A percentile compares a stretch with the other conserved stretches of the same genome.
Conservation (phyloP, 1,140 invertebrate species). For the Orussus abietinus region DNA sequence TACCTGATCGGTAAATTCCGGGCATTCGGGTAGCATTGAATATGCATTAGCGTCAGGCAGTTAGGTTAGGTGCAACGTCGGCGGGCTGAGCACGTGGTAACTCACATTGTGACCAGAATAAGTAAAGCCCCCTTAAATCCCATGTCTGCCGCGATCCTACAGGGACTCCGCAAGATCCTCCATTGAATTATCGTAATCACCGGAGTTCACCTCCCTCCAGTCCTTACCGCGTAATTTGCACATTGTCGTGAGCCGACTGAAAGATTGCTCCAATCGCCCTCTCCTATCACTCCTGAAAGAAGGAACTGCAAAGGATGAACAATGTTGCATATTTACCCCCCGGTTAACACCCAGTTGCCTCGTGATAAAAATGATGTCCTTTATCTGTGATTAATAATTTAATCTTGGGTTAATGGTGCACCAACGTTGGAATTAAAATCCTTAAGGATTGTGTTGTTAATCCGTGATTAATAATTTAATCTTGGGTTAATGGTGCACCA, state of each 20-base stretch:
- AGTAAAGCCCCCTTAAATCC: constrained; percentile 37
- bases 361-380: too few relatives aligned
- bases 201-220: constrained; percentile 19
- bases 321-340: too few relatives aligned
- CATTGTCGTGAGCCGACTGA: constrained; percentile 24
- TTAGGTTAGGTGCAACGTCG: constrained; percentile 29
- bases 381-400: too few relatives aligned
- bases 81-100: constrained; percentile 31
- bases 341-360: too few relatives aligned
- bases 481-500: too few relatives aligned
- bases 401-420: too few relatives aligned
- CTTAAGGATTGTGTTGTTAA: too few relatives aligned
- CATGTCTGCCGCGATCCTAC: constrained; percentile 13
- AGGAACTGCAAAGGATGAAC: too few relatives aligned
- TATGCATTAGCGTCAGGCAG: constrained; percentile 43
- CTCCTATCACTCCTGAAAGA: too few relatives aligned
- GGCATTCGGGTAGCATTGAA: constrained; percentile 42
- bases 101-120: constrained; percentile 44
- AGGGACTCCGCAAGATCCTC: constrained; percentile 24
- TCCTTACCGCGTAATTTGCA: constrained; percentile 26
- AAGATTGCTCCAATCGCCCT: constrained; percentile 15
- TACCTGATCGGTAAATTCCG: constrained; percentile 25
- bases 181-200: constrained; percentile 35
- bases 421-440: too few relatives aligned
- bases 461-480: too few relatives aligned